phyloP scores from a whole-genome alignment of 2,888 invertebrate species.

The Ernsta delagoae region DNA sequence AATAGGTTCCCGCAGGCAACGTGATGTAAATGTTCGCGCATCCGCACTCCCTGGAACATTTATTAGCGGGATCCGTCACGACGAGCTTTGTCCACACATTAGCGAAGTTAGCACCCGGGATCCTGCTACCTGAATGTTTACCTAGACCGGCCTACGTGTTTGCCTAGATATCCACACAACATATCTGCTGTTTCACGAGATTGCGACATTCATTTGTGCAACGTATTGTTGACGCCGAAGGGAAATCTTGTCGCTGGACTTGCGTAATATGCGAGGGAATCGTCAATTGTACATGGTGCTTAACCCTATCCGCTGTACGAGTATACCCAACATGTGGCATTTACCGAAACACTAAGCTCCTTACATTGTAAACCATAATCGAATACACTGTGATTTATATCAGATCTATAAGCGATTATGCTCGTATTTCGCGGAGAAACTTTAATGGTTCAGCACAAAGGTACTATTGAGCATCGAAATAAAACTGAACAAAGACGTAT shows the following conservation, averaged over 20 bases:
- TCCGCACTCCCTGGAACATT: conserved; percentile 76
- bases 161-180: conserved; percentile 70
- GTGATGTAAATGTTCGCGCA: conserved; percentile 62
- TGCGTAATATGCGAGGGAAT: conserved; percentile 67
- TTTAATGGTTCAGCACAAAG: conserved; percentile 46
- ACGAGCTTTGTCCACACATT: conserved; percentile 81
- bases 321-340: conserved; percentile 9
- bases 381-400: conserved; percentile 45
- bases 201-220: conserved; percentile 75
- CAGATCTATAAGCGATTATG: conserved; percentile 39
- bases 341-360: conserved; percentile 16
- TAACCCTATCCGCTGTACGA: conserved; percentile 52
- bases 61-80: conserved; percentile 81
- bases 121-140: conserved; percentile 69
- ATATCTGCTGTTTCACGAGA: conserved; percentile 65
- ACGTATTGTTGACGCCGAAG: conserved; percentile 73
- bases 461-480: conserved; percentile 47
- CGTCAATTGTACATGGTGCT: conserved; percentile 63
- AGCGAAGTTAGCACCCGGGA: conserved; percentile 78
- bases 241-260: conserved; percentile 70
- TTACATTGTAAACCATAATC: conserved; percentile 29
- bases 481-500: conserved; percentile 50
- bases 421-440: conserved; percentile 31
- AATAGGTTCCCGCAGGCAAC: conserved; percentile 43
- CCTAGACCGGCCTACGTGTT: conserved; percentile 67